Evolutionary conservation across 2,797 vertebrate genomes (phyloP), one percentile per base, ranked within the genome.

Genomic region (Meda fulgida): DNA sequence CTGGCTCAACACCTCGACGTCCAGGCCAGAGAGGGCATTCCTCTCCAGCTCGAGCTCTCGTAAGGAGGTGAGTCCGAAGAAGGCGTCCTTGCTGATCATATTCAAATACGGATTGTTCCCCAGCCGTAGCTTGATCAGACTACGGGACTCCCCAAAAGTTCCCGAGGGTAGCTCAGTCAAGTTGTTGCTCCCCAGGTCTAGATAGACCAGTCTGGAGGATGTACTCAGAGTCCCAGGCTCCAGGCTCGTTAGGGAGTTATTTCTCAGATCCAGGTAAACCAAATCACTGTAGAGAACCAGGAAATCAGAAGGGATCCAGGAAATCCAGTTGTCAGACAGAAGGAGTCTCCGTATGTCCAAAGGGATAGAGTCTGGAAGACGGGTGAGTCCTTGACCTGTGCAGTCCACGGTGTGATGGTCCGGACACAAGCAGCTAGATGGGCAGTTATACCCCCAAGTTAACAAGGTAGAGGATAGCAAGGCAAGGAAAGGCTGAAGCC

Each of bases 391-490:
- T 89, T 93, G 94, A 80, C 94, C 95, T 73, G 95, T 94, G 93
- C 97, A 99, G 90, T 99, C 95, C 91, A 98, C 96, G 1, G 97
- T 98, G 93, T 97, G 97, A 79, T 96, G 96, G 93, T 97, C 97
- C 75, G 95, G 93, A 93, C 97, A 98, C 90, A 94, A 90, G 92
- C 97, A 99, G 91, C 91, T 95, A 82, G 95, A 91, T 36, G 97
- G 97, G 91, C 97, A 99, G 60, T 92, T 92, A 77, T 93, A 93
- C 84, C 92, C 96, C 87, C 84, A 90, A 34, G 92, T 87, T 4
- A 93, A 87, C 86, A 91, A 89, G 48, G 94, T 89, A 5, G 96
- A 93, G 88, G 94, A 94, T 80, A 96, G 91, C 91, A 96, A 93
- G 92, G 92, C 93, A 79, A 95, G 92, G 92, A 93, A 91, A 91